phyloP scores from a whole-genome alignment of 2,888 invertebrate genomes.

The Andricus curvator region DNA sequence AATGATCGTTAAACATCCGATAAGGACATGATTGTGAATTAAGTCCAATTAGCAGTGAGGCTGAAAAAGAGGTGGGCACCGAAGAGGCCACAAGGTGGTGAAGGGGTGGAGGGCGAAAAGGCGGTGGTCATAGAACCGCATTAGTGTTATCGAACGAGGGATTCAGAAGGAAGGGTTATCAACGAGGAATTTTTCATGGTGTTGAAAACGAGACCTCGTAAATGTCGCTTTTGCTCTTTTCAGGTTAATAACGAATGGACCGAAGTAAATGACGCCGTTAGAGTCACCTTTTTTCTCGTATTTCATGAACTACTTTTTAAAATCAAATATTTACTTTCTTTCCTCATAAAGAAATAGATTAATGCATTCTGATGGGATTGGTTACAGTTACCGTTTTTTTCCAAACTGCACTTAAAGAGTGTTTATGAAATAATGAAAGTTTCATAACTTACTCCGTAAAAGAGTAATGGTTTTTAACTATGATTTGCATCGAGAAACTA shows the following conservation, averaged over 20 bases:
- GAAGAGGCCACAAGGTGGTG: not conserved
- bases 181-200: slow-evolving; percentile 34
- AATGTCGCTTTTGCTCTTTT: slow-evolving; percentile 28
- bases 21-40: slow-evolving; percentile 34
- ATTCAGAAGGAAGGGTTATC: slow-evolving; percentile 22
- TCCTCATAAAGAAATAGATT: too few relatives aligned
- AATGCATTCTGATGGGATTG: too few relatives aligned
- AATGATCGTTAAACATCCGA: slow-evolving; percentile 35
- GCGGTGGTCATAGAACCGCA: slow-evolving; percentile 24
- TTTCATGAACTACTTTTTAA: not conserved
- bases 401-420: too few relatives aligned
- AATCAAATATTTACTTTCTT: not conserved
- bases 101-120: slow-evolving; percentile 5
- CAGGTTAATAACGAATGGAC: slow-evolving; percentile 23
- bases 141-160: slow-evolving; percentile 31
- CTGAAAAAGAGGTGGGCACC: not conserved
- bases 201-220: slow-evolving; percentile 34
- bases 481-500: too few relatives aligned
- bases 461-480: too few relatives aligned
- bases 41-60: slow-evolving; percentile 31
- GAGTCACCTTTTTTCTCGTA: not conserved
- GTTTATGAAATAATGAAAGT: too few relatives aligned
- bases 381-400: too few relatives aligned
- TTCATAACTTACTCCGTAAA: too few relatives aligned
- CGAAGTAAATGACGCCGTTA: slow-evolving; percentile 25